Evolutionary conservation across 1,140 invertebrate species (phyloP).

Genomic region (Euglossa dilemma): DNA sequence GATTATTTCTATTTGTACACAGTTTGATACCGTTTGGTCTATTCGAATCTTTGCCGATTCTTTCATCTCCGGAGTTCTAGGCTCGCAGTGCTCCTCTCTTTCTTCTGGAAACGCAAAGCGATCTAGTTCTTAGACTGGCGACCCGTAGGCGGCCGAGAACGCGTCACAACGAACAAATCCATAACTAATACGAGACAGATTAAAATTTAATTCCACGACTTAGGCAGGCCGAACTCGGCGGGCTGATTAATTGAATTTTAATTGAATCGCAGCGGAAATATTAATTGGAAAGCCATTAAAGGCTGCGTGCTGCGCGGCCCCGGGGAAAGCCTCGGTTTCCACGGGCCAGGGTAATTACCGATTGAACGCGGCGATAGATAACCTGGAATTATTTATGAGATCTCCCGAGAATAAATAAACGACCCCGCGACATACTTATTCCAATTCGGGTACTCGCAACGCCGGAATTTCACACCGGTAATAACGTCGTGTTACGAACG

Average conservation of each 20-base stretch:
- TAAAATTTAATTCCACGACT: constrained; percentile 77
- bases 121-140: neutral
- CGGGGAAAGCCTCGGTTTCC: constrained; percentile 55
- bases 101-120: neutral
- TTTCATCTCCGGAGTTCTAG: neutral
- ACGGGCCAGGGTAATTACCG: constrained; percentile 51
- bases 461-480: neutral
- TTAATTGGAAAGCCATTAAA: constrained; percentile 76
- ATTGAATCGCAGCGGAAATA: constrained; percentile 74
- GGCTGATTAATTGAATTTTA: constrained; percentile 78
- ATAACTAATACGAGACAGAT: constrained; percentile 74
- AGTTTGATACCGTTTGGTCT: no score
- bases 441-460: neutral
- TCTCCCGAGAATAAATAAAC: constrained; percentile 37
- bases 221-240: constrained; percentile 48
- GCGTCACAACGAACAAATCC: constrained; percentile 69
- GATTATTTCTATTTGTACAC: no score
- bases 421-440: neutral
- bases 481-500: neutral
- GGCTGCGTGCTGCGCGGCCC: constrained; percentile 29
- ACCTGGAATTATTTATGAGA: constrained; percentile 31
- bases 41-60: neutral
- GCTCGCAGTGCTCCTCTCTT: neutral
- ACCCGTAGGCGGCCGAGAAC: constrained; percentile 13
- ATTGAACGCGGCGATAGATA: constrained; percentile 53